phyloP scores from a whole-genome alignment of 2,888 invertebrate genomes.

The Pheosia gnoma region DNA sequence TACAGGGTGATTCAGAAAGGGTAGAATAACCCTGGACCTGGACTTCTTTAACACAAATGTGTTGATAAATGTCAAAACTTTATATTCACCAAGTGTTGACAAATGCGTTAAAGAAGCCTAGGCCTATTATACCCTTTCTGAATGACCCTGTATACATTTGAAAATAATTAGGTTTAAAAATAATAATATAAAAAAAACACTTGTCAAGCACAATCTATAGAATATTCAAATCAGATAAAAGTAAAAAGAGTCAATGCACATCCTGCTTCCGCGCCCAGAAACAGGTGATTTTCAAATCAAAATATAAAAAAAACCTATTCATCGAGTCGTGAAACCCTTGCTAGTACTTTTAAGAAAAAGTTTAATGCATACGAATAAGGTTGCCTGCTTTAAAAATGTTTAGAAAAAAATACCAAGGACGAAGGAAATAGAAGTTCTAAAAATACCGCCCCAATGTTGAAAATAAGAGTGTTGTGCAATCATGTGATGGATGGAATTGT shows the following conservation, averaged over 20 bases:
- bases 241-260: conserved; percentile 56
- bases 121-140: too few species aligned
- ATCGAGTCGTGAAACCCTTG: conserved; percentile 66
- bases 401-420: conserved; percentile 51
- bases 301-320: conserved; percentile 57
- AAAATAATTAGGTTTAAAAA: too few species aligned
- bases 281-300: conserved; percentile 66
- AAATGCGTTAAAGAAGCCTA: too few species aligned
- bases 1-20: too few species aligned
- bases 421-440: conserved; percentile 56
- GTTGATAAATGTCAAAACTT: too few species aligned
- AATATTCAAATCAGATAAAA: conserved; percentile 36
- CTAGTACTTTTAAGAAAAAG: conserved; percentile 40
- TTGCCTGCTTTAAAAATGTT: background rate
- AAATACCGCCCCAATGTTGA: conserved; percentile 36
- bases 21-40: too few species aligned
- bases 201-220: conserved; percentile 36
- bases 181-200: conserved; percentile 19
- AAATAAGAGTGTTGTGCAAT: conserved; percentile 31
- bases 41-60: too few species aligned
- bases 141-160: too few species aligned
- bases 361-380: conserved; percentile 45
- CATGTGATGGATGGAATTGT: conserved; percentile 4
- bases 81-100: too few species aligned
- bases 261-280: conserved; percentile 70